Conservation (phyloP, 2,113 vertebrate genomes). For the Regulus satrapa region DNA sequence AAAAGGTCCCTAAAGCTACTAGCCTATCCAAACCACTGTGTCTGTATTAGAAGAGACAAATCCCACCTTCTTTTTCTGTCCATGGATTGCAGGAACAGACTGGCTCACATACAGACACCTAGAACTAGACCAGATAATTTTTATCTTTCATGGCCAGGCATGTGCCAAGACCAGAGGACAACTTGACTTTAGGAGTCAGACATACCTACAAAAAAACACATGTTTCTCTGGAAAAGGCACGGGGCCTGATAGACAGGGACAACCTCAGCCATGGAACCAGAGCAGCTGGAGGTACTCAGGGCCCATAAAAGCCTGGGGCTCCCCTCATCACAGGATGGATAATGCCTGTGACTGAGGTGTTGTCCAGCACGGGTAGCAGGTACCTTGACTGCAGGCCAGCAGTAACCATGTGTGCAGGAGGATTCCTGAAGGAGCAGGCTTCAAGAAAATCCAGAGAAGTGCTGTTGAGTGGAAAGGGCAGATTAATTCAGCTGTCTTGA, state of each 20-base stretch:
- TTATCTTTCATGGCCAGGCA: background rate
- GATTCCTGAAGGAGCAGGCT: background rate
- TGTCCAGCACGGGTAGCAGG: background rate
- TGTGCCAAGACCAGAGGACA: background rate
- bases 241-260: background rate
- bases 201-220: fast-evolving
- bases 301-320: background rate
- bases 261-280: fast-evolving
- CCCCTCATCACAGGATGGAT: fast-evolving
- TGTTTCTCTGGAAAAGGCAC: background rate
- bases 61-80: background rate
- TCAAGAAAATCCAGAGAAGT: background rate
- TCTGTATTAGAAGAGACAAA: background rate
- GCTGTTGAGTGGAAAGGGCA: background rate
- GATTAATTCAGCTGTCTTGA: background rate
- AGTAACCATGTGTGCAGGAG: background rate
- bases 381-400: background rate
- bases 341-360: background rate
- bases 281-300: background rate
- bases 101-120: background rate
- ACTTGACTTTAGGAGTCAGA: background rate
- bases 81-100: background rate
- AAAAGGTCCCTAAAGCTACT: background rate
- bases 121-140: background rate
- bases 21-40: background rate